Evolutionary conservation across 35 echinoderm and acorn worm species (phyloP).

Genomic region (Chiridota heheva): DNA sequence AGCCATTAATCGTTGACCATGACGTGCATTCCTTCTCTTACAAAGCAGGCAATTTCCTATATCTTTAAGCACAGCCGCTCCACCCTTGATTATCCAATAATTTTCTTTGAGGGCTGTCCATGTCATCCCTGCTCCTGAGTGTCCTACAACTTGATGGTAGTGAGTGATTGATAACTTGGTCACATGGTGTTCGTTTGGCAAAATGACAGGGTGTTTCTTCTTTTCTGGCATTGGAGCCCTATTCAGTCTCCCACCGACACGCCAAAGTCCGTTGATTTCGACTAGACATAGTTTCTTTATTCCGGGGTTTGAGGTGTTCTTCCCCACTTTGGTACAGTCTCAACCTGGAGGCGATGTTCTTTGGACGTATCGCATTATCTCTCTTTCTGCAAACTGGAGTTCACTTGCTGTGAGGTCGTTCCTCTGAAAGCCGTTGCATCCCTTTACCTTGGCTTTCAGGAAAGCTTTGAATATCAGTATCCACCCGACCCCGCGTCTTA

Average conservation of each 20-base stretch:
- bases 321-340: not conserved
- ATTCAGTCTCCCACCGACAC: slow-evolving; percentile 29
- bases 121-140: slow-evolving; percentile 44
- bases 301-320: not conserved
- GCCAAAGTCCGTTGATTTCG: slow-evolving; percentile 1
- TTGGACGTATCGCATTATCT: slow-evolving; percentile 18
- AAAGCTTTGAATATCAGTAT: not conserved
- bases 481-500: slow-evolving; percentile 11
- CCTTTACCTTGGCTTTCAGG: not conserved
- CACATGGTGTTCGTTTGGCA: slow-evolving; percentile 42
- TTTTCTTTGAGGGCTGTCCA: slow-evolving; percentile 33
- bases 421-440: not conserved
- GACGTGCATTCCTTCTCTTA: slow-evolving; percentile 42
- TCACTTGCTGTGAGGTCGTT: slow-evolving; percentile 23
- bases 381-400: slow-evolving; percentile 8
- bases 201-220: not conserved
- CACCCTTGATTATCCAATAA: slow-evolving; percentile 59
- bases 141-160: slow-evolving; percentile 22
- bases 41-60: slow-evolving; percentile 54
- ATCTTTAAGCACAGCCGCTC: slow-evolving; percentile 15
- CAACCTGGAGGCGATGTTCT: not conserved
- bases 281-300: slow-evolving; percentile 15
- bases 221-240: slow-evolving; percentile 7
- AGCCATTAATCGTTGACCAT: slow-evolving; percentile 55
- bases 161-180: slow-evolving; percentile 24